Conservation (phyloP, 2,113 vertebrate genomes). For the Oriolus oriolus region DNA sequence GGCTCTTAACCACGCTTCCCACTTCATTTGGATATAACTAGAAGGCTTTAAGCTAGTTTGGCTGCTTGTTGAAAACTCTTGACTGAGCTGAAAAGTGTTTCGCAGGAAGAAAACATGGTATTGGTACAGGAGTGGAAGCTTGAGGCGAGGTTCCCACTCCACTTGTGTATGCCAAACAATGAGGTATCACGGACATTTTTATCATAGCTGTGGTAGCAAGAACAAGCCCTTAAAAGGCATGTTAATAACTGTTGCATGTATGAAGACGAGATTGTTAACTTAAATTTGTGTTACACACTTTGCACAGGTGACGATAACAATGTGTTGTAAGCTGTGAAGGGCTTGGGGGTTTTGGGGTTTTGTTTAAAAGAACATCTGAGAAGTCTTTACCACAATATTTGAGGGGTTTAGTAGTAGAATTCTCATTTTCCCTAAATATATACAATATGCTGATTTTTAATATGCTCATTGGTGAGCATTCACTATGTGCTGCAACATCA, state of each 20-base stretch:
- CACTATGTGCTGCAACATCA: background rate
- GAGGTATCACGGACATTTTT: background rate
- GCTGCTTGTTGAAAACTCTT: background rate
- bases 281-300: background rate
- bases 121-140: background rate
- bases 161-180: fast-evolving
- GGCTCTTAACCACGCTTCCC: background rate
- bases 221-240: background rate
- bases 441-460: background rate
- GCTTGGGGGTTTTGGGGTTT: fast-evolving
- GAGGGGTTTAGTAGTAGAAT: background rate
- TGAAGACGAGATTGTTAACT: background rate
- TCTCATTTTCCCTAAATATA: background rate
- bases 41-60: background rate
- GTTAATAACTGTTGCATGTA: background rate
- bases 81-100: background rate
- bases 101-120: background rate
- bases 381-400: background rate
- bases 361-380: background rate
- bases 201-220: background rate
- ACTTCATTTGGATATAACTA: background rate
- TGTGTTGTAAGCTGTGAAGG: background rate
- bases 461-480: background rate
- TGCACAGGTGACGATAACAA: background rate
- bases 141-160: background rate